phyloP scores from a whole-genome alignment of 2,113 vertebrate genomes.

The Scalopus aquaticus region DNA sequence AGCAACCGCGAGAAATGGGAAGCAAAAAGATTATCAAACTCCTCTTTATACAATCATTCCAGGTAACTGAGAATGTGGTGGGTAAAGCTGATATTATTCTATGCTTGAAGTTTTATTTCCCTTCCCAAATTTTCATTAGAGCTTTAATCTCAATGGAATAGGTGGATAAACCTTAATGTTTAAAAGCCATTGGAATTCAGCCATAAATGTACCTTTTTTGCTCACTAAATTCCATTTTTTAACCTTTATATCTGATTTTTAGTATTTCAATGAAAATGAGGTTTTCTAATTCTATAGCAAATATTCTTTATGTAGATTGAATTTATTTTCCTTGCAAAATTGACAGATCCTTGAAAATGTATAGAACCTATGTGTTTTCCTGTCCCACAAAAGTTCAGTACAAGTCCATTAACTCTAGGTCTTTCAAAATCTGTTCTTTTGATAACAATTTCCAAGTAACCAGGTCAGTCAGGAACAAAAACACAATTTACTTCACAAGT shows the following conservation, averaged over 20 bases:
- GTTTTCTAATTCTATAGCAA: constrained; percentile 53
- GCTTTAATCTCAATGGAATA: constrained; percentile 46
- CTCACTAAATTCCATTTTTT: constrained; percentile 61
- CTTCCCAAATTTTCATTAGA: constrained; percentile 59
- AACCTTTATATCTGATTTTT: constrained; percentile 41
- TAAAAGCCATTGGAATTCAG: constrained; percentile 49
- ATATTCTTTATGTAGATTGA: constrained; percentile 40
- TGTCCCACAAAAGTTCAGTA: neutral
- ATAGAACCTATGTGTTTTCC: neutral
- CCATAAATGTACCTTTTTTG: constrained; percentile 24
- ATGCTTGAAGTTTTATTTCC: neutral
- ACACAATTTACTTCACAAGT: neutral
- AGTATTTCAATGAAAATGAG: constrained; percentile 60
- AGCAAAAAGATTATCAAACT: neutral
- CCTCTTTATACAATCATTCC: neutral
- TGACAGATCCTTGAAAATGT: constrained; percentile 4
- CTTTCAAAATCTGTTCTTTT: neutral
- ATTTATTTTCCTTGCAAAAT: constrained; percentile 44
- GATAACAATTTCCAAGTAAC: neutral
- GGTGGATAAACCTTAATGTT: constrained; percentile 2
- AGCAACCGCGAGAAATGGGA: constrained; percentile 17
- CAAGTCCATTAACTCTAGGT: neutral
- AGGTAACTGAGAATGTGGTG: neutral
- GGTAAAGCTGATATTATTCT: neutral
- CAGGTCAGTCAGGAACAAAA: neutral